Evolutionary conservation across 2,113 vertebrate genomes (phyloP), one percentile per base, ranked within the genome.

Genomic region (Pavo muticus): DNA sequence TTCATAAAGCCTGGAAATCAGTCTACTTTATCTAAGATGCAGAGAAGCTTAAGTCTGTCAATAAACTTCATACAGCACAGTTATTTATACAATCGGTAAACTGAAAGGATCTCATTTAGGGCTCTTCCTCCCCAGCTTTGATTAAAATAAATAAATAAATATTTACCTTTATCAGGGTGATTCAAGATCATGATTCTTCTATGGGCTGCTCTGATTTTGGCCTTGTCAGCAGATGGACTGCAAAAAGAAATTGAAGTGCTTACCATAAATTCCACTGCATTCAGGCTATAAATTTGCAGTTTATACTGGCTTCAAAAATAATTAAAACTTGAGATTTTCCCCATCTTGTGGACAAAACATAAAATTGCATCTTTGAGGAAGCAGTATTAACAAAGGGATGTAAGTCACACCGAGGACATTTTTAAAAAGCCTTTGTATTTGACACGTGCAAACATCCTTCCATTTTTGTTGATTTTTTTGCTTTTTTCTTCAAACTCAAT

Each of bases 81-180:
- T 56, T 90, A 84, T 81, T 68, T 39, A 68, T 19, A 79, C 3
- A 80, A 39, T 30, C 25, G 81, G n/a, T 47, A 93, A 88, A 93
- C 20, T 68, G 48, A 86, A 87, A 84, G 27, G 35, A 92, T 30
- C 35, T 68, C 56, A 68, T 52, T 77, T 71, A 77, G 93, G 37
- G 10, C 37, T 65, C 81, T 67, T 93, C 30, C 75, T 37, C 94
- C 79, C 25, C 50, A 88, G 18, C 2, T 27, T 44, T 81, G 52
- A 21, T 61, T 81, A 69, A 81, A 37, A 76, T 88, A 93, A 97
- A 44, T 10, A 60, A 60, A 60, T 18, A 63, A 40, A 27, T 14
- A 63, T 40, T 80, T 94, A 99, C 99, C 99, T 99, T 99, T 99
- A 98, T 99, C 99, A 87, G 99, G 99, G 89, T 99, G 99, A 97